Percentiles rank a stretch among this genome's conserved stretches.
phyloP scores from a whole-genome alignment of 2,797 vertebrate genomes.

The Microctenopoma lineatum region DNA sequence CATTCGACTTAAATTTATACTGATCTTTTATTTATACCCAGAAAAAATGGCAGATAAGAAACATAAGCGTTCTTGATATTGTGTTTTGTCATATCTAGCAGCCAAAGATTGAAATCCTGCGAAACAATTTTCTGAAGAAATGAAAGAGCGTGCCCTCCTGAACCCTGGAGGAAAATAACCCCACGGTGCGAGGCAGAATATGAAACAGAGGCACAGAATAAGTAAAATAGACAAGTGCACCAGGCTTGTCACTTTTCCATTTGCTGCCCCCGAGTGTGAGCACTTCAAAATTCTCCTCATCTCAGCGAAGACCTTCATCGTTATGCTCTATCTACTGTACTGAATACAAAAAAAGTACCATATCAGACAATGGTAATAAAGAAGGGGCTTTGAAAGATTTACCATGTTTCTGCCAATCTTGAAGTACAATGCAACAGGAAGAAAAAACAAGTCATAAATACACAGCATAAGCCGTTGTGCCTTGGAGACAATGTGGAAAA shows the following conservation, averaged over 20 bases:
- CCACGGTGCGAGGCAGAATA: slow-evolving; percentile 91
- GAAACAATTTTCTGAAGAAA: slow-evolving; percentile 99
- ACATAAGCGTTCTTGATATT: slow-evolving; percentile 99
- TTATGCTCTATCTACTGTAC: slow-evolving; percentile 84
- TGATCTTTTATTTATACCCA: slow-evolving; percentile 99
- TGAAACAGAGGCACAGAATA: slow-evolving; percentile 92
- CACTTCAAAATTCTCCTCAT: slow-evolving; percentile 84
- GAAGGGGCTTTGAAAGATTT: slow-evolving; percentile 63
- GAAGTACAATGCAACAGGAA: slow-evolving; percentile 62
- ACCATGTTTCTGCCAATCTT: slow-evolving; percentile 71
- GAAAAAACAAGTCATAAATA: slow-evolving; percentile 73
- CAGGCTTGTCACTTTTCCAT: slow-evolving; percentile 94
- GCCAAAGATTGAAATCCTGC: slow-evolving; percentile 99
- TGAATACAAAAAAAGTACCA: slow-evolving; percentile 79
- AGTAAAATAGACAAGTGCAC: slow-evolving; percentile 95
- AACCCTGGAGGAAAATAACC: slow-evolving; percentile 97
- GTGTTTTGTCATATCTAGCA: slow-evolving; percentile 98
- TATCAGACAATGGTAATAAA: slow-evolving; percentile 79
- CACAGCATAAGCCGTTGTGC: slow-evolving; percentile 54
- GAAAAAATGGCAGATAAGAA: slow-evolving; percentile 99
- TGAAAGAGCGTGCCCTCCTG: slow-evolving; percentile 98
- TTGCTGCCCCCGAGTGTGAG: slow-evolving; percentile 85
- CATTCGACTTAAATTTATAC: slow-evolving; percentile 94
- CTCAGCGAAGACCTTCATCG: slow-evolving; percentile 80
- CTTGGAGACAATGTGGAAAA: slow-evolving; percentile 67